Base-by-base conservation (phyloP, 2,113 vertebrate species). In the Neofelis nebulosa region DNA sequence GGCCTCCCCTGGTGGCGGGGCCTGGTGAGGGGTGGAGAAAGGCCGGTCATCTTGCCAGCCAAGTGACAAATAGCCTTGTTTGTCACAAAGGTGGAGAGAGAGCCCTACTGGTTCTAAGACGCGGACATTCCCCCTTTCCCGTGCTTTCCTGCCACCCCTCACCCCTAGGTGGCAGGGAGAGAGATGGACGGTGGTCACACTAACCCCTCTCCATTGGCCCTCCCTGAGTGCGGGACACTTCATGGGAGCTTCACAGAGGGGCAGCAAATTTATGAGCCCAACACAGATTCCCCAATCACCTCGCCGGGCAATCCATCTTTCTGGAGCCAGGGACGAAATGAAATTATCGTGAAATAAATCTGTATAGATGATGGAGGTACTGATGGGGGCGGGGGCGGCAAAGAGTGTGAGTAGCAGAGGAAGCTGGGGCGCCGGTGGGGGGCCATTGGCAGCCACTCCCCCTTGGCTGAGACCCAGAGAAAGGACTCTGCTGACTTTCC, bases 321-420 rank as follows among this genome's bases (percentile, higher is more conserved):
- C 95, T 80, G 88, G 98, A 98, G 97, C 97, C 97, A 94, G 97
- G 96, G 98, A 97, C 97, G 98, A 98, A 98, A 98, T 98, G 98
- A 99, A 99, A 99, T 99, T 98, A 98, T 98, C 61, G 96, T 98
- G 98, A 98, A 98, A 98, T 99, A 98, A 98, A 99, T 99, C 98
- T 97, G 98, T 98, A 93, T 81, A 92, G 98, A 96, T 98, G 98
- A 98, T 98, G 96, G 97, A 98, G 94, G 96, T 90, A 80, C 95
- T 71, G 0, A 45, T 1, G 0, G 95, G 23, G 7, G 36, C 29
- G 76, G 97, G 96, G 96, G 94, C 81, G 45, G 83, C 41, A 10
- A 1, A 76, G 89, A 92, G 92, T 33, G 31, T 14, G 31, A 57
- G 63, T 4, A 2, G 15, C 31, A 38, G 69, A 87, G 41, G 63